Base-by-base conservation (phyloP, 2,113 vertebrate species). In the Oplegnathus fasciatus region DNA sequence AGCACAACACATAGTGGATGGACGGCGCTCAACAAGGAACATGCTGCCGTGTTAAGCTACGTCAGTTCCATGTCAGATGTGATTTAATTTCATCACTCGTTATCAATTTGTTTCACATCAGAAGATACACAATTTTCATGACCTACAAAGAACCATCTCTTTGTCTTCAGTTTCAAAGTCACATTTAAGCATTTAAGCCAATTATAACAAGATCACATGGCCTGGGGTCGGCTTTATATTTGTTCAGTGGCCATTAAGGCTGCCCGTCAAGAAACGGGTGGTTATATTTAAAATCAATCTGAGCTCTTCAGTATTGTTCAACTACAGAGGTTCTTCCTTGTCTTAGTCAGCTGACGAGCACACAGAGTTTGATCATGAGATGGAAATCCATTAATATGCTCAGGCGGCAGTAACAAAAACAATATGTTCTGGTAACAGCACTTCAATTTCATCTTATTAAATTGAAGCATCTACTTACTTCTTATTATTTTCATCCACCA, bases 401-500 rank as follows among this genome's bases (percentile, higher is more conserved):
- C 8, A n/a, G 24, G 11, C 10, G 70, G 34, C 6, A 3, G 24
- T 26, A 50, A 48, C 24, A 76, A n/a, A 42, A 18, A 58, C 28
- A 37, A n/a, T 28, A 18, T 37, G 8, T 20, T 64, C 50, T 50
- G 60, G 11, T 46, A 26, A 17, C 14, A 60, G 13, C 10, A 26
- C 32, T 22, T 24, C 15, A 24, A 20, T 34, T 8, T 64, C 57
- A 3, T 22, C 46, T 48, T 52, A 22, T 5, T 48, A 1, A 57
- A 60, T 2, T n/a, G 4, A 44, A 68, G 26, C 6, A 58, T 26
- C 7, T 34, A 74, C 97, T 96, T 91, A 99, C 98, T 98, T 99
- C 76, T 98, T 98, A 91, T 99, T 98, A 71, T 93, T 91, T 81
- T 96, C 94, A 91, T 98, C 95, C 67, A 99, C 97, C 71, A 99